Base-by-base conservation (phyloP, 1,140 invertebrate genomes). In the Microvelia longipes region DNA sequence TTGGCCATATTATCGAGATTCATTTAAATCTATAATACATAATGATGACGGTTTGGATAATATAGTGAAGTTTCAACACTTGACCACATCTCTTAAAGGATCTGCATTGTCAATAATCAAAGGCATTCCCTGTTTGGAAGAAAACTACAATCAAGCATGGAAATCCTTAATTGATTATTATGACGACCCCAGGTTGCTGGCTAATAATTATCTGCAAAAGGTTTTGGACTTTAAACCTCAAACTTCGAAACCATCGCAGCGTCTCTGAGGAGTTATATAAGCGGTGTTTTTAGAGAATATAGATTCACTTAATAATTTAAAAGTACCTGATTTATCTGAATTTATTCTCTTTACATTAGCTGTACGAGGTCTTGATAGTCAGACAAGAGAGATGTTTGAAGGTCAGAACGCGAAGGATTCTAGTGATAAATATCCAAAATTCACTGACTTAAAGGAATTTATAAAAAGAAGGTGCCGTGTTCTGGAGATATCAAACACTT, bases 231-330 rank as follows among this genome's bases (percentile, higher is more conserved):
- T 61, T 15, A 25, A 61, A n/a, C 2, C 19, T 24, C 29, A 2
- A 11, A 5, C 2, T 14, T 2, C 29, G 5, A 68, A 24, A 29
- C 24, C 24, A 5, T 2, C 75, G 74, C 28, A 66, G 78, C 19
- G 79, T 78, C 70, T 13, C 76, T 13, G 15, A 74, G 50, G n/a
- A 62, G 13, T 35, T 69, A 14, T 60, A 72, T 67, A 0, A 14
- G 2, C 27, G 69, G 19, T 71, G 72, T 63, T 67, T n/a, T 73
- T 61, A 64, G n/a, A 1, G 62, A 28, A 2, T 26, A 62, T 13
- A 71, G 80, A 35, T 60, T 81, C 15, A 70, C 74, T 29, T 74
- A 79, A 2, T 81, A 80, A 74, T 19, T 50, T 50, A 50, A 19
- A 50, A 11, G 19, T 50, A 11, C 35, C 35, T 50, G 5, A 50